Percentiles rank a stretch among this genome's conserved stretches.
Conservation (phyloP, 2,113 vertebrate species). For the Oryzias javanicus region DNA sequence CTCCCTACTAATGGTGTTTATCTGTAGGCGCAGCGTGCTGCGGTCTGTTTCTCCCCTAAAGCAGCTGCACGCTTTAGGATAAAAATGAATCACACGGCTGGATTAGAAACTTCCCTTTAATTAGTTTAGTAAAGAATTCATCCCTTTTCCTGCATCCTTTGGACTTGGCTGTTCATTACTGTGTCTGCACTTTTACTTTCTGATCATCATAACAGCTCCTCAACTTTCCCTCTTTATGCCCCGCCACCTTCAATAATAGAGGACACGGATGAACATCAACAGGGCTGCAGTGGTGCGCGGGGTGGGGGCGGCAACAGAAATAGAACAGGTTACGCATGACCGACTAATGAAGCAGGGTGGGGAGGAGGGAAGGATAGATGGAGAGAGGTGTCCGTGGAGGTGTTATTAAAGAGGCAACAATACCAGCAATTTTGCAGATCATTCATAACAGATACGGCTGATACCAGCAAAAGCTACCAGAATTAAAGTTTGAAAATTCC, state of each 20-base stretch:
- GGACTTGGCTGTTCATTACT: slow-evolving; percentile 24
- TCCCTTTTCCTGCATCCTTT: not conserved
- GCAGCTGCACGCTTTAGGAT: slow-evolving; percentile 11
- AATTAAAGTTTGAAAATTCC: not conserved
- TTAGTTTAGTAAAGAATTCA: slow-evolving; percentile 1
- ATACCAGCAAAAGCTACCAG: too few species aligned
- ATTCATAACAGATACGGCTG: not conserved
- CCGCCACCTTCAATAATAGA: slow-evolving; percentile 42
- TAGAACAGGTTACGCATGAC: slow-evolving; percentile 67
- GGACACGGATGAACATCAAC: slow-evolving; percentile 10
- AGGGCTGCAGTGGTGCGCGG: slow-evolving; percentile 22
- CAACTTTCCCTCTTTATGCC: slow-evolving; percentile 17
- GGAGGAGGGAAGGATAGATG: slow-evolving; percentile 16
- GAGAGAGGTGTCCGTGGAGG: slow-evolving; percentile 14
- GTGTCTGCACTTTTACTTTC: slow-evolving; percentile 17
- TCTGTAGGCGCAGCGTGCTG: slow-evolving; percentile 3
- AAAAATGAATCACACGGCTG: slow-evolving; percentile 16
- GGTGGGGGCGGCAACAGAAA: slow-evolving; percentile 53
- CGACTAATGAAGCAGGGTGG: slow-evolving; percentile 42
- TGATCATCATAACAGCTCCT: slow-evolving; percentile 5
- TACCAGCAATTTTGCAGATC: not conserved
- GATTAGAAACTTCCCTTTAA: slow-evolving; percentile 18
- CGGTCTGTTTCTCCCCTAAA: not conserved
- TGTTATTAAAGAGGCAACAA: not conserved
- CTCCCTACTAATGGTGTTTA: not conserved